These are phyloP conservation scores for Luscinia luscinia DNA, from an alignment of 2,797 vertebrate species.

Conservation along the genomic window DNA sequence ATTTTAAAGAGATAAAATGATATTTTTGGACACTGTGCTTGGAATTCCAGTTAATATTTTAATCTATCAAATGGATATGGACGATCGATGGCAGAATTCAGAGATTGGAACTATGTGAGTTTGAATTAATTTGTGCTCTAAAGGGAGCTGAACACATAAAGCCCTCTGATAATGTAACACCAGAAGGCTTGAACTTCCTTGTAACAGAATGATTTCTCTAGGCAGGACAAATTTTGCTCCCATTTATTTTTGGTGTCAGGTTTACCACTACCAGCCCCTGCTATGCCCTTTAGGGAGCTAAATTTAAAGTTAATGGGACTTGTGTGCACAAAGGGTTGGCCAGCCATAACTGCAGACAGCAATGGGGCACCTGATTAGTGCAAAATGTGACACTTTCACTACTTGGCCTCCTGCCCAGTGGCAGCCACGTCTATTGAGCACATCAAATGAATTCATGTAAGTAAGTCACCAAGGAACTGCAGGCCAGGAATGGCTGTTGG, in stretches of 20 bases:
- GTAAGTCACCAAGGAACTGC: background rate
- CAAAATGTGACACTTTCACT: background rate
- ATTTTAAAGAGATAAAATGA: background rate
- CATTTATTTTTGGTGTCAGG: background rate
- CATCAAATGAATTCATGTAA: background rate
- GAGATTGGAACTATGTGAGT: background rate
- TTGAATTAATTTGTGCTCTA: background rate
- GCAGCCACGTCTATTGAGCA: background rate
- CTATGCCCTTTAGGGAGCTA: background rate
- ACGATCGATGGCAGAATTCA: background rate
- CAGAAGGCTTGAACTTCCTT: background rate
- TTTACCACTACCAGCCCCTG: background rate
- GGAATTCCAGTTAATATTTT: background rate
- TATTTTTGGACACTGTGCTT: background rate
- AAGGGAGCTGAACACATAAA: background rate
- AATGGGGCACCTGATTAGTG: background rate
- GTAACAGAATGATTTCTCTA: background rate
- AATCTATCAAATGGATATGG: background rate
- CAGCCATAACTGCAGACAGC: background rate
- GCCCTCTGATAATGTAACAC: background rate
- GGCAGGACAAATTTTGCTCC: background rate
- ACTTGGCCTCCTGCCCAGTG: background rate
- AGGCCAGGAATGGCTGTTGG: background rate
- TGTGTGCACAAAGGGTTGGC: background rate
- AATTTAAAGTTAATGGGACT: background rate